Base-by-base conservation (phyloP, 2,113 vertebrate species). In the Pelusios castaneus region DNA sequence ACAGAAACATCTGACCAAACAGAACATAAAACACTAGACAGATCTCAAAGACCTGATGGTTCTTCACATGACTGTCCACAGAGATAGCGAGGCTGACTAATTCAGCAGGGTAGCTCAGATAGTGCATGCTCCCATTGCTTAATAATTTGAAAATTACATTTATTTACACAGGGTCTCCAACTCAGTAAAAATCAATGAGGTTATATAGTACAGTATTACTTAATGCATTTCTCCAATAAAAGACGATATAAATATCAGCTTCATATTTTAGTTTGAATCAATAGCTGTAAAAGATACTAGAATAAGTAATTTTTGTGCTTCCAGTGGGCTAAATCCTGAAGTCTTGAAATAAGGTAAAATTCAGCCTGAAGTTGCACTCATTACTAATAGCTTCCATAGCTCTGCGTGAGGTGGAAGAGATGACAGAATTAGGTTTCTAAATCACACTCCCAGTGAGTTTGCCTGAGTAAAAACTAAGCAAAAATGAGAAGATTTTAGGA, bases 321-420 rank as follows among this genome's bases (percentile, higher is more conserved):
- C 11, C 43, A 24, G 41, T 14, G 34, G 43, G 1, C 49, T 55
- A 14, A 54, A 13, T 16, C 9, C 10, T 0, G 6, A 1, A 81
- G 21, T 16, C 60, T 11, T n/a, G 70, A 29, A 70, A 70, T 70
- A 70, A 70, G 34, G 9, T 70, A 70, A 12, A 27, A 27, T 41
- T n/a, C 22, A 34, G 4, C 0, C 54, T 47, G 0, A 22, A 19
- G 13, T n/a, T 3, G 9, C 2, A 8, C 45, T 17, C 1, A 0
- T 5, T 63, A 63, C 8, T 51, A 12, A 51, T 51, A 1, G 45
- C 1, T 55, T 84, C 47, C 56, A 6, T 9, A 2, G 4, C 47
- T 8, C 73, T 47, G 31, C 31, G 52, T 9, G 19, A 90, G 51
- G 24, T 51, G 49, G 49, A 51, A 51, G 13, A 51, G 41, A 47